These are phyloP conservation scores for Odontamblyopus lacepedii DNA, from an alignment of 2,797 vertebrate species.

Conservation along the genomic window DNA sequence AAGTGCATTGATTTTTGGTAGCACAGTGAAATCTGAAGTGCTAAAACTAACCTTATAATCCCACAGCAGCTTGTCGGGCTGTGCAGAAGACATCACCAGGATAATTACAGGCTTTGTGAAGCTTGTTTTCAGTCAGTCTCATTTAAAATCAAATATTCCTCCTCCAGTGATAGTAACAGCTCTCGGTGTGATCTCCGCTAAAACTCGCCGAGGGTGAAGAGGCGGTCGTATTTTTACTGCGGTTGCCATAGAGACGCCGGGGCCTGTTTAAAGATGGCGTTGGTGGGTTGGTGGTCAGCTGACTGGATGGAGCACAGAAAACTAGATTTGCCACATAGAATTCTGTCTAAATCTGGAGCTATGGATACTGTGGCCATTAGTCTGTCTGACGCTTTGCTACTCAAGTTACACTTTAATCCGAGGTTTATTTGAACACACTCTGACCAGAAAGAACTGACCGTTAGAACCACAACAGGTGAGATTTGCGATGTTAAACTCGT, in stretches of 20 bases:
- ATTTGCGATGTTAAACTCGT: no score
- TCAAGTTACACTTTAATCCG: no score
- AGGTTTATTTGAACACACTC: no score
- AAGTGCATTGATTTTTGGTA: not conserved
- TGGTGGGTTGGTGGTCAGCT: conserved; percentile 2
- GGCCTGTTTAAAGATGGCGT: conserved; percentile 4
- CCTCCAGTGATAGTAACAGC: not conserved
- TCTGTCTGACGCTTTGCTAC: no score
- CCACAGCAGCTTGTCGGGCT: not conserved
- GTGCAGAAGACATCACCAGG: not conserved
- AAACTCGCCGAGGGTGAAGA: not conserved
- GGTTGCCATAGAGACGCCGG: conserved; percentile 31
- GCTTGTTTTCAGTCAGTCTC: not conserved
- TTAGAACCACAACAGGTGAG: no score
- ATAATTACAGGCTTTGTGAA: not conserved
- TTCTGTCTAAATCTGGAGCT: conserved; percentile 17
- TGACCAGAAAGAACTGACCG: no score
- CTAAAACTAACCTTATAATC: no score
- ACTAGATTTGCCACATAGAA: conserved; percentile 65
- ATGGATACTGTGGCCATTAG: no score
- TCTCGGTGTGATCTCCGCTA: not conserved
- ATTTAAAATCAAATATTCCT: not conserved
- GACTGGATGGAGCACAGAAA: conserved; percentile 10
- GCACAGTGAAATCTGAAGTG: no score
- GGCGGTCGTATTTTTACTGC: conserved; percentile 6